Evolutionary conservation across 2,113 vertebrate species (phyloP).

Genomic region (Accipiter cooperii): DNA sequence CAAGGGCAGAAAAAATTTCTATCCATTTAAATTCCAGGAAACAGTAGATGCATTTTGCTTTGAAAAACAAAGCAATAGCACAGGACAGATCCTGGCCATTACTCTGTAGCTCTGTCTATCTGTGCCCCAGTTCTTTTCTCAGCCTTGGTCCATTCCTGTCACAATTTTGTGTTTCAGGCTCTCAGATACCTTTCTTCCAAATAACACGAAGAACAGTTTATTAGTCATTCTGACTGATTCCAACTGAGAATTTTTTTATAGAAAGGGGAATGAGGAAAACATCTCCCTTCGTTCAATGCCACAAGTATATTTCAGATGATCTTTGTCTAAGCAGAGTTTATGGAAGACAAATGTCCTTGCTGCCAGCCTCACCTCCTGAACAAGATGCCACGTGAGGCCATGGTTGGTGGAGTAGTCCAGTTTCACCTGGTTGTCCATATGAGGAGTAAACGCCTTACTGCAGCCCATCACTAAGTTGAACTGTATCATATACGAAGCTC

Average conservation of each 20-base stretch:
- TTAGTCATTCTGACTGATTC: not conserved
- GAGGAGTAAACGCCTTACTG: conserved; percentile 82
- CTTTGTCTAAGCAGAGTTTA: not conserved
- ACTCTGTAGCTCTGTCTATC: not conserved
- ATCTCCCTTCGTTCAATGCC: not conserved
- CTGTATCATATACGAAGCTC: conserved; percentile 94
- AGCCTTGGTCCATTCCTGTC: not conserved
- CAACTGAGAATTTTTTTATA: not conserved
- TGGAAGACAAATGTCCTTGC: not conserved
- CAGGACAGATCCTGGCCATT: not conserved
- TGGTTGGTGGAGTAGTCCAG: conserved; percentile 98
- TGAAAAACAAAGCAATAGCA: conserved; percentile 28
- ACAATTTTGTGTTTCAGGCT: not conserved
- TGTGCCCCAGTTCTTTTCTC: not conserved
- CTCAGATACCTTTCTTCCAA: not conserved
- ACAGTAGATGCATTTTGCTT: conserved; percentile 27
- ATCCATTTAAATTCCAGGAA: conserved; percentile 48
- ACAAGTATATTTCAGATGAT: not conserved
- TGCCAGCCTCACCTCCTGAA: conserved; percentile 85
- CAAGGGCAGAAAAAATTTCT: conserved; percentile 41
- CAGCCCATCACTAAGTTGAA: conserved; percentile 98
- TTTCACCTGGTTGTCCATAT: conserved; percentile 96
- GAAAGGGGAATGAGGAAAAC: not conserved
- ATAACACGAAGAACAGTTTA: not conserved
- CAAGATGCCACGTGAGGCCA: conserved; percentile 96